These are phyloP conservation scores for Bilobella aurantiaca DNA, from an alignment of 1,140 invertebrate genomes.

Conservation along the genomic window DNA sequence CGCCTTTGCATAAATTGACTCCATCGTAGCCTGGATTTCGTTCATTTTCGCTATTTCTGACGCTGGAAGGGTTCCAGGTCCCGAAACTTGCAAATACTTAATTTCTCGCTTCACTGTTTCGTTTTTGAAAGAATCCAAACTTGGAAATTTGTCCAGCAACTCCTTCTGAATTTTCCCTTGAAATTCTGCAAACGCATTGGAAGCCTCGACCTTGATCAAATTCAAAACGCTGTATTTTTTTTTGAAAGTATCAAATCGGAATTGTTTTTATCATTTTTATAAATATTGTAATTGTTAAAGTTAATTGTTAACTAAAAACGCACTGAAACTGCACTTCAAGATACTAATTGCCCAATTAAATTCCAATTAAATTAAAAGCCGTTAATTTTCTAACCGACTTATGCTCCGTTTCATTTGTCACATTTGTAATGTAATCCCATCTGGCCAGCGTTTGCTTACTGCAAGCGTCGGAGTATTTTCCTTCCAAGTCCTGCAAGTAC, in stretches of 20 bases:
- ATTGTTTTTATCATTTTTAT: no score
- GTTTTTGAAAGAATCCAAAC: conserved; percentile 16
- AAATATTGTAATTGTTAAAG: no score
- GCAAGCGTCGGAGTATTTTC: conserved; percentile 1
- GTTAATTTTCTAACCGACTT: not conserved
- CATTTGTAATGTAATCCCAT: conserved; percentile 10
- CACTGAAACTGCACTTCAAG: no score
- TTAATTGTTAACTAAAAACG: no score
- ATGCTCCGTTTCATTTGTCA: conserved; percentile 9
- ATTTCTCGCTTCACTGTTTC: conserved; percentile 5
- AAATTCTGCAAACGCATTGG: conserved; percentile 6
- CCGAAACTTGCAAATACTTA: conserved; percentile 14
- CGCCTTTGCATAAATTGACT: conserved; percentile 65
- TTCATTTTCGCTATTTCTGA: conserved; percentile 20
- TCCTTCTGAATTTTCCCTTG: conserved; percentile 9
- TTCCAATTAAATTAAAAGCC: not conserved
- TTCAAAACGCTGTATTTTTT: no score
- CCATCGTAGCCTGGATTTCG: conserved; percentile 48
- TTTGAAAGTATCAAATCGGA: no score
- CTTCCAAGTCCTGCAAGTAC: conserved; percentile 14
- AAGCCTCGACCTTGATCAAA: conserved; percentile 1
- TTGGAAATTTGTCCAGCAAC: conserved; percentile 13
- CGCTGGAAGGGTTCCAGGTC: conserved; percentile 17
- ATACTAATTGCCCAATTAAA: no score
- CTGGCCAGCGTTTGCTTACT: not conserved